A percentile compares a stretch with the other conserved stretches of the same genome.
Conservation (phyloP, 2,113 vertebrate genomes). For the Vombatus ursinus region DNA sequence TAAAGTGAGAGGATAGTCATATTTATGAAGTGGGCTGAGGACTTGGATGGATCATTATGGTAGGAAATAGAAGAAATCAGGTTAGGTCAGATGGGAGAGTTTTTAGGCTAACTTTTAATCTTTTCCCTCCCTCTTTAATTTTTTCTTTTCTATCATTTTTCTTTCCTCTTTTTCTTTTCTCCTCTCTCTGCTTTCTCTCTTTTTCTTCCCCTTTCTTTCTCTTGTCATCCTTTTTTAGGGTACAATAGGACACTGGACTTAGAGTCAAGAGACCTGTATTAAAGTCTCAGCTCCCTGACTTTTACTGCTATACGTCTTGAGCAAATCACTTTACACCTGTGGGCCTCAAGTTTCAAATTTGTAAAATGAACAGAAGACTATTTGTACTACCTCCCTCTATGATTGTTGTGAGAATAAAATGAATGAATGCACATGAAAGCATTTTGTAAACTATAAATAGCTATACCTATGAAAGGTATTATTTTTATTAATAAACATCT, state of each 20-base stretch:
- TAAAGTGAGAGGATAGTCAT: background rate
- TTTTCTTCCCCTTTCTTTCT: background rate
- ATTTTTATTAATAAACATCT: background rate
- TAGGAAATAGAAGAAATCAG: background rate
- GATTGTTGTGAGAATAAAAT: background rate
- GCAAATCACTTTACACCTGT: background rate
- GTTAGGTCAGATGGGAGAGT: background rate
- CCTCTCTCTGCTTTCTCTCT: background rate
- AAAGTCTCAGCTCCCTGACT: background rate
- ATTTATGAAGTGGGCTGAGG: background rate
- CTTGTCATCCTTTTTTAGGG: background rate
- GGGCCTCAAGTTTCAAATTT: background rate
- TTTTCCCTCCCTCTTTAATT: too few species aligned
- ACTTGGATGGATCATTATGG: background rate
- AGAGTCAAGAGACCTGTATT: background rate
- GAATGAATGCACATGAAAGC: background rate
- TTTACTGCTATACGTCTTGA: background rate
- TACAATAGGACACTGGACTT: too few species aligned
- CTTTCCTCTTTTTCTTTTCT: background rate
- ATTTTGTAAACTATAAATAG: background rate
- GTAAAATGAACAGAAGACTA: background rate
- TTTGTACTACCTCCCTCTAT: background rate
- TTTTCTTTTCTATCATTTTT: too few species aligned
- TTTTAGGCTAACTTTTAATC: too few species aligned
- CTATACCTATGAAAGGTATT: background rate